Percentiles rank a stretch among this genome's conserved stretches.
These are phyloP conservation scores for Aplodontia rufa DNA, from an alignment of 2,113 vertebrate genomes.

Conservation along the genomic window DNA sequence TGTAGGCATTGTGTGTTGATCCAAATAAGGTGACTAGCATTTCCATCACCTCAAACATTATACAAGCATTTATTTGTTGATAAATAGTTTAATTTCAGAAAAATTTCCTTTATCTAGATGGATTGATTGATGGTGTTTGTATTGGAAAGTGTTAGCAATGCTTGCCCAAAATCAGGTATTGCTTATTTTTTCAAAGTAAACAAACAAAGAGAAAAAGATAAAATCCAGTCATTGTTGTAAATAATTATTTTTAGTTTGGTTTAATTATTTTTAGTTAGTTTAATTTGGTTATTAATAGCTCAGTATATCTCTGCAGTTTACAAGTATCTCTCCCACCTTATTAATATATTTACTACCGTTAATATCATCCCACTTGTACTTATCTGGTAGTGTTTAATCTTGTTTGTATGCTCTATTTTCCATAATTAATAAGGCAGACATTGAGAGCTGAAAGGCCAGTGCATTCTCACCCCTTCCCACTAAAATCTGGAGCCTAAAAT, in stretches of 20 bases:
- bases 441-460: slow-evolving; percentile 92
- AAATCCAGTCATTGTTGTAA: neutral
- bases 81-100: neutral
- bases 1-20: neutral
- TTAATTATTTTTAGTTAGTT: neutral
- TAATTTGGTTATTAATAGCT: slow-evolving; percentile 10
- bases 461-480: slow-evolving; percentile 91
- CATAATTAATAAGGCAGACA: slow-evolving; percentile 84
- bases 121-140: neutral
- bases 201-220: neutral
- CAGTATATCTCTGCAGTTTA: neutral
- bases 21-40: neutral
- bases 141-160: neutral
- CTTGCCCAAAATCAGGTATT: neutral
- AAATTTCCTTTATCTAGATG: neutral
- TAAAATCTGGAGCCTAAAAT: slow-evolving; percentile 94
- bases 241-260: neutral
- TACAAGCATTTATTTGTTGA: neutral
- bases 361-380: neutral
- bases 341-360: neutral
- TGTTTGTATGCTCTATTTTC: neutral
- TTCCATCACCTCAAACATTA: neutral
- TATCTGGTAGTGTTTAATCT: neutral
- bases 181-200: neutral
- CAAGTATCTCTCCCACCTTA: neutral